Base-by-base conservation (phyloP, 2,113 vertebrate genomes). In the Rhea americana region DNA sequence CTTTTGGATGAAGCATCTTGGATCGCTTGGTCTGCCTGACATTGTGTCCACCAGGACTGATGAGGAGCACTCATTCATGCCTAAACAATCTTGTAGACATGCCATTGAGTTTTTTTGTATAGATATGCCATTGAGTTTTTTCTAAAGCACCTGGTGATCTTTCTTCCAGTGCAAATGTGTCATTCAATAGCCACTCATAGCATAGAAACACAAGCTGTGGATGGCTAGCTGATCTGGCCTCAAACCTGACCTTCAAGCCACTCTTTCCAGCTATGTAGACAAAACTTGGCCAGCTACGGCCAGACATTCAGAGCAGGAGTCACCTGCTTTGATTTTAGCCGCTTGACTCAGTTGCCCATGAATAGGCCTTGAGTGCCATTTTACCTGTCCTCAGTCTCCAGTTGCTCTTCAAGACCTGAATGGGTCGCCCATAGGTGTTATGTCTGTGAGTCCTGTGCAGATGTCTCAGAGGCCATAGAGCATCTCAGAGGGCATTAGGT, bases 121-220 rank as follows among this genome's bases (percentile, higher is more conserved):
- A 35, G 35, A 47, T 45, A 41, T 7, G 45, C 2, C 47, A 80
- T 62, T 74, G 55, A 83, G 67, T 82, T 77, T 85, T 70, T 93
- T 90, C 79, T 55, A 32, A 87, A 80, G 61, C 26, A 30, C 37
- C 18, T 41, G 32, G 19, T 5, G 55, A 59, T 30, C 14, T 55
- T n/a, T 91, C 4, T 51, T 71, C 78, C 63, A 78, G 63, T 58
- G 72, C 24, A 76, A 90, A 72, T 28, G 32, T 24, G 41, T 93
- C 56, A 35, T 35, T 35, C 35, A 35, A 35, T 35, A 35, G 35
- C 35, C 35, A 35, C 35, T 35, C 35, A 51, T 39, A 2, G n/a
- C 39, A 66, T 30, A 18, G 61, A 89, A 89, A 35, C 48, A 85
- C 16, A 86, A 77, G 30, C 18, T 0, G 1, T 55, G 62, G 51